Evolutionary conservation across 2,113 vertebrate species (phyloP).

Genomic region (Chlorodrepanis virens): DNA sequence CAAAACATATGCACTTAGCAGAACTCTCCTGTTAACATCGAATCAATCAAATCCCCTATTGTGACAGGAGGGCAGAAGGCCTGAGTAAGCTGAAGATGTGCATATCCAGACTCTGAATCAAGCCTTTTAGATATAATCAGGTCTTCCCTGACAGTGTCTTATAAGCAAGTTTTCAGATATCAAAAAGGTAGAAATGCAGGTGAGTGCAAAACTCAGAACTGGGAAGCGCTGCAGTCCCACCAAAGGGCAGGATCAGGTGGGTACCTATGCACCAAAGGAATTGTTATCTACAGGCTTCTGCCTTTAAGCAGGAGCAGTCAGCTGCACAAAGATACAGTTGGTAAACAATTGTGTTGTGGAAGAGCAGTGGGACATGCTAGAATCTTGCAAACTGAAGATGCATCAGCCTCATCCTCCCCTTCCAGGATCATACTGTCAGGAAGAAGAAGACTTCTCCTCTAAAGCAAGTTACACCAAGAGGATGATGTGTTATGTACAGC

Average conservation of each 20-base stretch:
- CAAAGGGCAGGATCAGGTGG: background rate
- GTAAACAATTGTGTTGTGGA: background rate
- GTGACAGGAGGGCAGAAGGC: background rate
- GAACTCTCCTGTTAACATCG: fast-evolving
- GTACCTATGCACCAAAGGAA: background rate
- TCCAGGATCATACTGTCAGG: background rate
- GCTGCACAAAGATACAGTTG: background rate
- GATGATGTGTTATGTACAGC: background rate
- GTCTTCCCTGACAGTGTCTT: background rate
- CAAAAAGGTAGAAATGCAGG: background rate
- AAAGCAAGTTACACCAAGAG: background rate
- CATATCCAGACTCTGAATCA: background rate
- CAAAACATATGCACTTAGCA: background rate
- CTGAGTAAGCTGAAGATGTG: background rate
- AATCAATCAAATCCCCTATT: background rate
- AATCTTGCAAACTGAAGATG: background rate
- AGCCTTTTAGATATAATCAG: background rate
- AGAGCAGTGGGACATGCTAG: background rate
- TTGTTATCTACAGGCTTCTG: background rate
- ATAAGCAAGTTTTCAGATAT: background rate
- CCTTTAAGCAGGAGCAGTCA: background rate
- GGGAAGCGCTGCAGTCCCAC: background rate
- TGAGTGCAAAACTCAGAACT: background rate
- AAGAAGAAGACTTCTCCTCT: background rate
- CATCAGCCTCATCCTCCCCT: too few species aligned